phyloP scores from a whole-genome alignment of 2,888 invertebrate genomes.

The Drosophila lacicola region DNA sequence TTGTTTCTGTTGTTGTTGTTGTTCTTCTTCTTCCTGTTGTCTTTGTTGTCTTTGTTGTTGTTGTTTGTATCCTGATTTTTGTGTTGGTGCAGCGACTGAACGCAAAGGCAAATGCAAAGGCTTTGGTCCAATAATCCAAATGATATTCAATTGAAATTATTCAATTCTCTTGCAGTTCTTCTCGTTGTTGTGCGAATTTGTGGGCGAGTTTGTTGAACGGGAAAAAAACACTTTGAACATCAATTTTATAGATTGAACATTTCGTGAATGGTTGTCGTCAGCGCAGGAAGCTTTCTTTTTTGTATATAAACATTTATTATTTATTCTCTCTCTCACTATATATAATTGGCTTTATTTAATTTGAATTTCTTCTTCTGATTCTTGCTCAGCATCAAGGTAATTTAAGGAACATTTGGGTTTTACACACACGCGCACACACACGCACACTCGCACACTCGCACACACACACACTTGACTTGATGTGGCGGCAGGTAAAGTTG shows the following conservation, averaged over 20 bases:
- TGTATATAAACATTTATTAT: constrained; percentile 23
- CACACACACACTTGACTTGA: constrained; percentile 36
- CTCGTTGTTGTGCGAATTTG: constrained; percentile 22
- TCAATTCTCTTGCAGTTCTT: constrained; percentile 10
- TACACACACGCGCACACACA: constrained; percentile 46
- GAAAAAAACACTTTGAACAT: constrained; percentile 43
- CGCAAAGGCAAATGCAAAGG: constrained; percentile 32
- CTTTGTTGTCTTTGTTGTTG: constrained; percentile 23
- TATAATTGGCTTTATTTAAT: constrained; percentile 34
- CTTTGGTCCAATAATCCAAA: constrained; percentile 60
- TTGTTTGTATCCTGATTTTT: constrained; percentile 19
- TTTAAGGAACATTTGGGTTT: constrained; percentile 79
- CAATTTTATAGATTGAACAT: constrained; percentile 46
- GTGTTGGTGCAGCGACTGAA: constrained; percentile 15
- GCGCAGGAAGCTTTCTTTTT: constrained; percentile 17
- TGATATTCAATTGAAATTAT: constrained; percentile 8
- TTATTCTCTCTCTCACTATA: constrained; percentile 54
- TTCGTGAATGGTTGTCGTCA: constrained; percentile 40
- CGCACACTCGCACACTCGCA: constrained; percentile 6
- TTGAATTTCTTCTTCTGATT: constrained; percentile 18
- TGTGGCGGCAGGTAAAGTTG: constrained; percentile 56
- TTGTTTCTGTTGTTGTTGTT: constrained; percentile 27
- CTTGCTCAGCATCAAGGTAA: constrained; percentile 68
- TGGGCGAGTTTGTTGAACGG: constrained; percentile 32
- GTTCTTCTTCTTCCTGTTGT: constrained; percentile 11